Conservation (phyloP, 2,797 vertebrate genomes). For the Acropternis orthonyx region DNA sequence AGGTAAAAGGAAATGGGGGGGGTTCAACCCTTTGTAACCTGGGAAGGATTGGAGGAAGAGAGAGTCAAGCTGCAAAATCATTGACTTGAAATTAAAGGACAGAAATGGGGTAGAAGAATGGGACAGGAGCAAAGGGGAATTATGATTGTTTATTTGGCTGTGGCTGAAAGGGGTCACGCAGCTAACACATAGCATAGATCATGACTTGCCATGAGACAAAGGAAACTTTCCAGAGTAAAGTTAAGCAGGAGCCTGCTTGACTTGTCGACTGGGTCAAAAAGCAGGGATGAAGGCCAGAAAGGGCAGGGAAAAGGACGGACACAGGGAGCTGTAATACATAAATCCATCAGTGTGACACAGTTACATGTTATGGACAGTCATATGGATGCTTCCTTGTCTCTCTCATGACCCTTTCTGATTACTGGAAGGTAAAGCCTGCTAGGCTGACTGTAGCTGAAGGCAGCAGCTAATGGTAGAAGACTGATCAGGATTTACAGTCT, state of each 20-base stretch:
- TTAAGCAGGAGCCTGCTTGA: background rate
- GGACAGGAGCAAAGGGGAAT: background rate
- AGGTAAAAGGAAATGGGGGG: background rate
- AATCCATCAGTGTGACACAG: background rate
- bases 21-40: background rate
- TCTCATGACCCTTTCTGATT: background rate
- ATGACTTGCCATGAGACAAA: background rate
- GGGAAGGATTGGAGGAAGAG: background rate
- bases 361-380: accelerated
- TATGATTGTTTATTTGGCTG: background rate
- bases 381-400: background rate
- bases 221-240: background rate
- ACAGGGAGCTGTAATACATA: background rate
- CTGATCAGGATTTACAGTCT: background rate
- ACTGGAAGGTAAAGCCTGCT: background rate
- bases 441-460: background rate
- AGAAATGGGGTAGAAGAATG: background rate
- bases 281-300: background rate
- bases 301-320: background rate
- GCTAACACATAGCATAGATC: background rate
- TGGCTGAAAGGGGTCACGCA: background rate
- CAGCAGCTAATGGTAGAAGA: background rate
- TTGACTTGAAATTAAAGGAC: background rate
- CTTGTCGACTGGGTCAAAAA: background rate
- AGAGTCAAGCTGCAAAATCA: background rate